Base-by-base conservation (phyloP, 1,140 invertebrate genomes). In the Mactra quadrangularis region DNA sequence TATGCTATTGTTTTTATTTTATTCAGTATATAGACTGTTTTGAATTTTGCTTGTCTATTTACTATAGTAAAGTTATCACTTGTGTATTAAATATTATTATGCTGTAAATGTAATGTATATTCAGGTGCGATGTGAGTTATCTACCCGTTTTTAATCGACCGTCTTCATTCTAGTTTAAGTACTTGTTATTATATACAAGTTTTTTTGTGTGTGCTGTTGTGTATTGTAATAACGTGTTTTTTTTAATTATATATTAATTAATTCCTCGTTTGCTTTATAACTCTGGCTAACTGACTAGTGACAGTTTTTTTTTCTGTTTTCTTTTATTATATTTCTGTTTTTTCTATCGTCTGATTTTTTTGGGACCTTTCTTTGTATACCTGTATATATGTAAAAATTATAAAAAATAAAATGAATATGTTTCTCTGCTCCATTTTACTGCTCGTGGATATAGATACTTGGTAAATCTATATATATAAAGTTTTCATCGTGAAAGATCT, bases 351-450 rank as follows among this genome's bases (percentile, higher is more conserved):
- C 45, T 68, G 33, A 22, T 31, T 59, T 25, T 60, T 57, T 78
- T 62, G 35, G 76, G 41, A 45, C 41, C 76, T 53, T 50, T 79
- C 62, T 45, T 33, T 47, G 45, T 66, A 60, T 70, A 70, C n/a
- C 52, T 66, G 60, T 59, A 66, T 66, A 50, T 79, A 45, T 27
- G 35, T 55, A 66, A 66, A 66, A 78, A 70, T 64, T 15, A 31
- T 15, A 50, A 55, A 50, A 79, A 78, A 79, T 66, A 79, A 66
- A 33, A 70, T 70, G 76, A 79, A 79, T 79, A 79, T 79, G 76
- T 79, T 79, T 79, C 76, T 1, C 6, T 79, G 76, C 76, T 79
- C 74, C 76, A 74, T 57, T 25, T 31, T 74, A 55, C 3, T 27
- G 33, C 3, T n/a, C n/a, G n/a, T n/a, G n/a, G 41, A 74, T 57